A percentile compares a stretch with the other conserved stretches of the same genome.
Evolutionary conservation across 2,797 vertebrate species (phyloP).

Genomic region (Enteromius mattozi): DNA sequence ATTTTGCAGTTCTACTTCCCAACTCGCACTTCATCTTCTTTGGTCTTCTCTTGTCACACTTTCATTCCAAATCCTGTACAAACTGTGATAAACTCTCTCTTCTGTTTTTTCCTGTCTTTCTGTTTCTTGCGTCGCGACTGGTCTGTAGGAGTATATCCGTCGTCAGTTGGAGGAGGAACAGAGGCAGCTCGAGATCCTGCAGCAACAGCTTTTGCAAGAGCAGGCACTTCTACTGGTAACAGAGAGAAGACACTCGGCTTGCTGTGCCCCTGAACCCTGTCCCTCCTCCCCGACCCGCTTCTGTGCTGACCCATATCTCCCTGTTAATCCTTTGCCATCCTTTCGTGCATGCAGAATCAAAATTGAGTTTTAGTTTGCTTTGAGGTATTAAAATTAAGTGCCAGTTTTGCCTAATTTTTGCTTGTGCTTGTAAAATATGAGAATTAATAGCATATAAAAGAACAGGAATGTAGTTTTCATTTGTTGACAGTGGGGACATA

Average conservation of each 20-base stretch:
- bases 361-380: not conserved
- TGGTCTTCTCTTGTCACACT: not conserved
- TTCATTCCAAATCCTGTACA: slow-evolving; percentile 53
- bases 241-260: slow-evolving; percentile 32
- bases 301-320: slow-evolving; percentile 41
- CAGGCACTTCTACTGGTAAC: slow-evolving; percentile 98
- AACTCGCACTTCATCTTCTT: not conserved
- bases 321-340: not conserved
- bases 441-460: not conserved
- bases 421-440: not conserved
- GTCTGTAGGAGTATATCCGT: slow-evolving; percentile 97
- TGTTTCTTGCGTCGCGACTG: slow-evolving; percentile 65
- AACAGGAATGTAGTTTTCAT: not conserved
- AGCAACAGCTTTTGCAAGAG: slow-evolving; percentile 98
- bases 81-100: slow-evolving; percentile 33
- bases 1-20: not conserved
- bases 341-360: slow-evolving; percentile 10
- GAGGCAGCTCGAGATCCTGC: slow-evolving; percentile 98
- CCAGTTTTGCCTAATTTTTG: not conserved
- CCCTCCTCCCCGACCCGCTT: slow-evolving; percentile 36
- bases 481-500: not conserved
- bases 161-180: slow-evolving; percentile 99
- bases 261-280: slow-evolving; percentile 37
- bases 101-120: slow-evolving; percentile 18
- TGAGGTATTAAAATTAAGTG: too few species aligned